A percentile compares a stretch with the other conserved stretches of the same genome.
These are phyloP conservation scores for Anseranas semipalmata DNA, from an alignment of 2,113 vertebrate genomes.

Conservation along the genomic window DNA sequence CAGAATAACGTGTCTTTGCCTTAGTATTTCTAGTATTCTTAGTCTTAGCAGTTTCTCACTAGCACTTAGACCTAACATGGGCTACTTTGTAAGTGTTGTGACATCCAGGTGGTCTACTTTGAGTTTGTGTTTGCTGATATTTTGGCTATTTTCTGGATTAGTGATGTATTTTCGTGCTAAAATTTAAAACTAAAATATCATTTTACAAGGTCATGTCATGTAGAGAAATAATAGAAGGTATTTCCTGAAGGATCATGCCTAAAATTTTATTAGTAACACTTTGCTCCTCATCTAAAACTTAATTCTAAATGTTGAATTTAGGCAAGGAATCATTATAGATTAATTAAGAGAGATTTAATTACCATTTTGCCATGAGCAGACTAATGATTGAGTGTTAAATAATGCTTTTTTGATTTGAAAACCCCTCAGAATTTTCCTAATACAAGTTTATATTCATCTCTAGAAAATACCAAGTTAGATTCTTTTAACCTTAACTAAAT, in stretches of 20 bases:
- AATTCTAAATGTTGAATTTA: slow-evolving; percentile 13
- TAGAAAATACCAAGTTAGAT: neutral
- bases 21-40: neutral
- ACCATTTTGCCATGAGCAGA: slow-evolving; percentile 30
- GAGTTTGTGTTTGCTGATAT: neutral
- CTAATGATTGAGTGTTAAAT: neutral
- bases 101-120: neutral
- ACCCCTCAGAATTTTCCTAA: neutral
- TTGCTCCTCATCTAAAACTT: slow-evolving; percentile 33
- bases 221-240: neutral
- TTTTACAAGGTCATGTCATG: neutral
- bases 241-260: slow-evolving; percentile 34
- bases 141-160: neutral
- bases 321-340: slow-evolving; percentile 37
- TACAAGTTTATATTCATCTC: neutral
- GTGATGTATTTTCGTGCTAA: neutral
- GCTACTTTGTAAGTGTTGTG: neutral
- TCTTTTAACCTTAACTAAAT: neutral
- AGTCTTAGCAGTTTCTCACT: neutral
- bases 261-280: slow-evolving; percentile 42
- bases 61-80: neutral
- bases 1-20: neutral
- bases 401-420: neutral
- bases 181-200: neutral
- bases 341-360: slow-evolving; percentile 60